phyloP scores from a whole-genome alignment of 2,113 vertebrate genomes.

The Ibidorhyncha struthersii region DNA sequence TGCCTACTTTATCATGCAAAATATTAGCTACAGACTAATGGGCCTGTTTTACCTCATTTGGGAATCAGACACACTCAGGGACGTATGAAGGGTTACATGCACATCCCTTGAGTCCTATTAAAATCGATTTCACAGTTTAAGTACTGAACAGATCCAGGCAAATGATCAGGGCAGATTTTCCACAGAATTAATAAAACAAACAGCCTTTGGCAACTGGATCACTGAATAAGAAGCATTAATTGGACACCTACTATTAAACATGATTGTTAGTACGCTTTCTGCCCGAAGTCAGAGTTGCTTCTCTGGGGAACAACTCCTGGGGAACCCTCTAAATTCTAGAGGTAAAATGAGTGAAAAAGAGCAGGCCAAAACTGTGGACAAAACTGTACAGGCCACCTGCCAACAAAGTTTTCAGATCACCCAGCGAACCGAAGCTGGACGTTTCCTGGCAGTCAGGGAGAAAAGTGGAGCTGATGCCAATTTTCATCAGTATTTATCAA shows the following conservation, averaged over 20 bases:
- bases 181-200: constrained; percentile 13
- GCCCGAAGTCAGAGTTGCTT: background rate
- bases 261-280: background rate
- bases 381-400: background rate
- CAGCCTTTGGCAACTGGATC: background rate
- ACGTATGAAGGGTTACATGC: background rate
- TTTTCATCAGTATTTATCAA: constrained; percentile 41
- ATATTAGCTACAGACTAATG: background rate
- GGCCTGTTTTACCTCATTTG: background rate
- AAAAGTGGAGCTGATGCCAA: background rate
- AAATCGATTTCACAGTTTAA: background rate
- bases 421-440: background rate
- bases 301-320: background rate
- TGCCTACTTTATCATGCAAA: background rate
- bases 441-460: background rate
- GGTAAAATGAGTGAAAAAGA: background rate
- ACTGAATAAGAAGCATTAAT: background rate
- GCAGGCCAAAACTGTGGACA: background rate
- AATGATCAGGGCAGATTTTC: background rate
- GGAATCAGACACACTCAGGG: background rate
- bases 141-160: background rate
- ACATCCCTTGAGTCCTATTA: background rate
- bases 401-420: background rate
- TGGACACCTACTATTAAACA: background rate
- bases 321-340: background rate